Evolutionary conservation across 2,113 vertebrate species (phyloP), one percentile per base, ranked within the genome.

Genomic region (Tachysurus fulvidraco): DNA sequence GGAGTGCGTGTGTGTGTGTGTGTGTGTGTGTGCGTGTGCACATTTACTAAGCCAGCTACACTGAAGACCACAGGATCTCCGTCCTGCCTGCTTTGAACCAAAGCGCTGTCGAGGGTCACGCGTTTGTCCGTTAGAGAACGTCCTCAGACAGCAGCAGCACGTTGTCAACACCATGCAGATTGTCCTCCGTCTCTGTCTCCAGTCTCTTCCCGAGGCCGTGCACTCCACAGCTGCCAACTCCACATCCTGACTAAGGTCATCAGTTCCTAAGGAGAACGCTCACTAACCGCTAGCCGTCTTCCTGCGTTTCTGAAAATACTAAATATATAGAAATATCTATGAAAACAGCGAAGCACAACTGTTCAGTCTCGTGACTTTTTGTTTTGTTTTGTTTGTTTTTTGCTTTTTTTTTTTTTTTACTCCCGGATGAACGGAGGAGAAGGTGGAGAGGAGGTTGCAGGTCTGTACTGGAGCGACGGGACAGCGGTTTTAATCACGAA

Each of bases 61-160:
- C 46, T 78, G 85, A 46, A 71, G 86, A 85, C 69, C 71, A 81
- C 85, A 60, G 67, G 52, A 84, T 14, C 83, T 87, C 83, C 64
- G 55, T 62, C 60, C 85, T 85, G 69, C 74, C 87, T 36, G 94
- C 93, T 94, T 23, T 91, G 89, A 94, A 95, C 94, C 94, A 95
- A 95, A 95, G 94, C 93, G 92, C 92, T 93, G 92, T 93, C 87
- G 90, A 93, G 89, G 88, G 91, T 91, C 87, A 86, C 60, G 90
- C 76, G 86, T 92, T 92, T 87, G 88, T 92, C 89, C 88, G 91
- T 91, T 89, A 44, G 73, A 89, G 89, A 93, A 90, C 92, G 88
- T 86, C 90, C 89, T 92, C 93, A 89, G 91, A 90, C 93, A 89
- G 86, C 86, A 57, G 41, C 84, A 83, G 50, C 76, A 30, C 23